Percentiles rank a stretch among this genome's conserved stretches.
These are phyloP conservation scores for Actinemys pallida DNA, from an alignment of 2,113 vertebrate species.

Conservation along the genomic window DNA sequence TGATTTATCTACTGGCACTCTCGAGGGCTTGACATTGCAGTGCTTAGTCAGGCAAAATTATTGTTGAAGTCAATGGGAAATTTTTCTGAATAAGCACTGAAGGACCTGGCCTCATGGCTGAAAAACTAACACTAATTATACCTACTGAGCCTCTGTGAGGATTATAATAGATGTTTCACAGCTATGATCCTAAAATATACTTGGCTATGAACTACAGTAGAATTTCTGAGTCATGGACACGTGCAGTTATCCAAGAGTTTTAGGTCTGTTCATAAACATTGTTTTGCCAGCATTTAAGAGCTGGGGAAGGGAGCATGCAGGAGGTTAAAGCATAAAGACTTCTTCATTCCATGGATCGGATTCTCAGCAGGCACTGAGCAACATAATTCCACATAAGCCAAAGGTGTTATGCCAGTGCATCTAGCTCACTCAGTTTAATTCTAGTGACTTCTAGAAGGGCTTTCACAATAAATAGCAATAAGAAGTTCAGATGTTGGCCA, in stretches of 20 bases:
- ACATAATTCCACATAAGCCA: neutral
- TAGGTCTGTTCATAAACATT: neutral
- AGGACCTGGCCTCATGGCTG: neutral
- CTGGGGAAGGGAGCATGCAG: neutral
- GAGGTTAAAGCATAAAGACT: neutral
- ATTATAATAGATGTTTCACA: constrained; percentile 28
- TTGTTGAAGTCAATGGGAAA: constrained; percentile 26
- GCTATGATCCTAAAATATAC: constrained; percentile 21
- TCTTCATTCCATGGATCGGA: neutral
- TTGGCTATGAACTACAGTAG: constrained; percentile 13
- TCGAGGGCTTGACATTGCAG: constrained; percentile 11
- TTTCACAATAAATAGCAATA: neutral
- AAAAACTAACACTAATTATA: neutral
- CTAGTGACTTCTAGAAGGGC: neutral
- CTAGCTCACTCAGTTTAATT: neutral
- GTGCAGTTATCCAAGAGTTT: neutral
- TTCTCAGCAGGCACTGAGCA: neutral
- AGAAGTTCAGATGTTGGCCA: neutral
- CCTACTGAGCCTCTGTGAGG: neutral
- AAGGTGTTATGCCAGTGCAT: neutral
- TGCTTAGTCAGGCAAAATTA: constrained; percentile 36
- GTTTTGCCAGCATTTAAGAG: neutral
- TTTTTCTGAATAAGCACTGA: constrained; percentile 34
- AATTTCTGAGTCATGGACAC: neutral
- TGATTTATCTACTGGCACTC: constrained; percentile 64